A percentile compares a stretch with the other conserved stretches of the same genome.
Evolutionary conservation across 2,113 vertebrate species (phyloP).

Genomic region (Cinclus mexicanus): DNA sequence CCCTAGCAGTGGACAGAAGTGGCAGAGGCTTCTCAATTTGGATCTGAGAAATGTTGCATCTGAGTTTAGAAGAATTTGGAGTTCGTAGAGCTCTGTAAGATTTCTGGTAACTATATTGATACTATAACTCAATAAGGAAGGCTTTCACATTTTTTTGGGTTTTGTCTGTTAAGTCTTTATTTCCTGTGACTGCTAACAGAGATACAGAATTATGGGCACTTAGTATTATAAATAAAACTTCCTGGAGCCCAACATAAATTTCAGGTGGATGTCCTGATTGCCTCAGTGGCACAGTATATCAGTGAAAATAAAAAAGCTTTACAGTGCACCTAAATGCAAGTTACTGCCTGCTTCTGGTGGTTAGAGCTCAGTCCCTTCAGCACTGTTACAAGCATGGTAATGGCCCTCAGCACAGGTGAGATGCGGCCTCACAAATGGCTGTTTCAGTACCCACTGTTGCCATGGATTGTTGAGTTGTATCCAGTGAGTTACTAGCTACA

Average conservation of each 20-base stretch:
- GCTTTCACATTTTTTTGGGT: not conserved
- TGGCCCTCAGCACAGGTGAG: not conserved
- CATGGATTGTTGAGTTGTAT: not conserved
- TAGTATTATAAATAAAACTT: not conserved
- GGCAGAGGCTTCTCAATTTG: not conserved
- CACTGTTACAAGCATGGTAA: not conserved
- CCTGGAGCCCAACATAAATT: not conserved
- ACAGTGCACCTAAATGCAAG: not conserved
- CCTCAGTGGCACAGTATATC: not conserved
- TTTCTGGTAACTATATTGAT: not conserved
- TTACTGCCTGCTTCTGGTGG: not conserved
- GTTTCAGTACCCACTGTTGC: not conserved
- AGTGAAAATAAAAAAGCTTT: not conserved
- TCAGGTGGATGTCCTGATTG: not conserved
- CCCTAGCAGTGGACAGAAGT: accelerated
- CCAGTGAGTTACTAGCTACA: not conserved
- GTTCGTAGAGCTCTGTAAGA: not conserved
- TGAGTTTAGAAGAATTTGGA: not conserved
- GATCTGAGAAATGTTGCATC: not conserved
- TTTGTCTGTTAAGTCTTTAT: not conserved
- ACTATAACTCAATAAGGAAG: not conserved
- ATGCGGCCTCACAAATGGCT: not conserved
- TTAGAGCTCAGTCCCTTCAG: not conserved
- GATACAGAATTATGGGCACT: not conserved
- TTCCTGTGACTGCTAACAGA: not conserved